Base-by-base conservation (phyloP, 2,113 vertebrate genomes). In the Perca flavescens region DNA sequence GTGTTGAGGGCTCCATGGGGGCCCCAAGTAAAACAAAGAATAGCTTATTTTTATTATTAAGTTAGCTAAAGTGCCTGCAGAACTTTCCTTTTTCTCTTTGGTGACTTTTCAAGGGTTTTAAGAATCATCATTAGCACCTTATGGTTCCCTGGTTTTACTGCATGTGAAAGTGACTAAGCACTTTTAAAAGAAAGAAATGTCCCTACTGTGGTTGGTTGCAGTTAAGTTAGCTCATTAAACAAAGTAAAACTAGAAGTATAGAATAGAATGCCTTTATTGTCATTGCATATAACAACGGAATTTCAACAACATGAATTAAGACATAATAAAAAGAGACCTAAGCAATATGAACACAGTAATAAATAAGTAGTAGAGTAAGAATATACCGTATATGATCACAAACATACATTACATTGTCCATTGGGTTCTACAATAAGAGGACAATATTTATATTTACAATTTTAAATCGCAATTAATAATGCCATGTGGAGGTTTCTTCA, bases 21-120 rank as follows among this genome's bases (percentile, higher is more conserved):
- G 21, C 72, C 61, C 25, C 6, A 1, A 31, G 49, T 40, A 25
- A 82, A 79, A 74, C 28, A 49, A 77, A 65, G 34, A 58, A 43
- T 2, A 43, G 47, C n/a, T 67, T 2, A 60, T 80, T 74, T 43
- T 71, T 47, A 60, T 70, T n/a, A 57, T 69, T 36, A 63, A 60
- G 47, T 82, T 63, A 0, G 36, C 34, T 50, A 3, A 66, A 84
- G 43, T 28, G 79, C 25, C 62, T 25, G 17, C 57, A 64, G 65
- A 63, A 49, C 25, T 64, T 58, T 9, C 8, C 11, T 11, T 63
- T 34, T 34, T 43, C 40, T 60, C 46, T 57, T 9, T 53, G 13
- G 60, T 61, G 28, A 74, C n/a, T 54, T 77, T 56, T 22, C 5
- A 31, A 4, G 8, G 2, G 12, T 25, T 53, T 52, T 34, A 2